A percentile compares a stretch with the other conserved stretches of the same genome.
Evolutionary conservation across 2,113 vertebrate species (phyloP).

Genomic region (Acanthisitta chloris): DNA sequence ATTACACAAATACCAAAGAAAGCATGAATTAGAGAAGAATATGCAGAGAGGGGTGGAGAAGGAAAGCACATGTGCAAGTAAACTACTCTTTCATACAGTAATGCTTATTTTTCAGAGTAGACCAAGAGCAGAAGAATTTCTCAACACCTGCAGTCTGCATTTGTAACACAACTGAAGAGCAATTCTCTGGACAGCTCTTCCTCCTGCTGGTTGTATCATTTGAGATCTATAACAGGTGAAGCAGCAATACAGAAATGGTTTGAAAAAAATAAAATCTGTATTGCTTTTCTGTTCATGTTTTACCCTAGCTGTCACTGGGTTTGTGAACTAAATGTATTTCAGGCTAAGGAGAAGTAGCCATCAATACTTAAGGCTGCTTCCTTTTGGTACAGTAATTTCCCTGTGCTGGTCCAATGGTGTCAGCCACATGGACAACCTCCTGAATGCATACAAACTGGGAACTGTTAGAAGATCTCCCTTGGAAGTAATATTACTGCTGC

Average conservation of each 20-base stretch:
- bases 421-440: neutral
- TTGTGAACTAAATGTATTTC: neutral
- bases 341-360: neutral
- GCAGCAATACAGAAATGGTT: neutral
- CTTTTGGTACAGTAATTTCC: neutral
- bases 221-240: neutral
- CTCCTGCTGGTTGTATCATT: neutral
- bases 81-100: neutral
- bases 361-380: constrained; percentile 6
- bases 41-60: neutral
- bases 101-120: neutral
- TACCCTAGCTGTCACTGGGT: neutral
- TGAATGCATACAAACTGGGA: neutral
- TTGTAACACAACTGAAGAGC: neutral
- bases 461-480: neutral
- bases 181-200: constrained; percentile 9
- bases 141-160: neutral
- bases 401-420: neutral
- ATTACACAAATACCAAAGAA: constrained; percentile 16
- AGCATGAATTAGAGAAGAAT: constrained; percentile 2
- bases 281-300: neutral
- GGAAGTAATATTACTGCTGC: neutral
- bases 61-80: constrained; percentile 30
- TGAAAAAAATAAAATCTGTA: neutral
- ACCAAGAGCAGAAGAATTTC: neutral